phyloP scores from a whole-genome alignment of 2,797 vertebrate species.

The Sylvia borin region DNA sequence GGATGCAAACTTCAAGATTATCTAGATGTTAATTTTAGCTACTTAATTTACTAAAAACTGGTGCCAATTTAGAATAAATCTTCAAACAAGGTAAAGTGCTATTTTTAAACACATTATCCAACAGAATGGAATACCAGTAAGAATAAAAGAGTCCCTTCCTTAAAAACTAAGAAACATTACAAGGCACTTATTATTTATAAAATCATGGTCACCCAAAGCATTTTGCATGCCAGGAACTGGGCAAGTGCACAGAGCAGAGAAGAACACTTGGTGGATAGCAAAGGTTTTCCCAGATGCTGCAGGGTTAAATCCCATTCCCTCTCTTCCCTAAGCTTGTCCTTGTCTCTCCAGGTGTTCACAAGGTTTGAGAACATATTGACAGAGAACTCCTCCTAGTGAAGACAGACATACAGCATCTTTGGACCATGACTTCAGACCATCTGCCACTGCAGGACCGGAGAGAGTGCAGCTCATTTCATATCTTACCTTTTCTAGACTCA shows the following conservation, averaged over 20 bases:
- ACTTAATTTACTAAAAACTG: not conserved
- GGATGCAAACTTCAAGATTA: not conserved
- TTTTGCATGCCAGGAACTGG: too few relatives aligned
- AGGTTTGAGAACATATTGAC: not conserved
- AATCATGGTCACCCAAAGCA: too few relatives aligned
- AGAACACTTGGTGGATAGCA: not conserved
- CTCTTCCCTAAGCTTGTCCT: not conserved
- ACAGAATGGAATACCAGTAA: too few relatives aligned
- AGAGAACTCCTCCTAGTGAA: not conserved
- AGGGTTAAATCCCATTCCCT: not conserved
- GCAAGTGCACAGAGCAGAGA: too few relatives aligned
- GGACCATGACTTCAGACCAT: not conserved
- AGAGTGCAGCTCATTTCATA: not conserved
- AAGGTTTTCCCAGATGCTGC: not conserved
- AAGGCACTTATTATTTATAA: too few relatives aligned
- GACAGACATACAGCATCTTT: not conserved
- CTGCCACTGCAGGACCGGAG: not conserved
- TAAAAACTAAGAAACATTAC: too few relatives aligned
- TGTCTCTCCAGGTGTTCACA: not conserved
- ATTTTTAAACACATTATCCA: not conserved
- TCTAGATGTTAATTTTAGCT: not conserved
- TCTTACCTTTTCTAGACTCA: slow-evolving; percentile 94
- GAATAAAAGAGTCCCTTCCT: too few relatives aligned
- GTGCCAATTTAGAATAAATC: not conserved
- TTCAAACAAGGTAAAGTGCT: not conserved